These are phyloP conservation scores for Rhinopithecus roxellana DNA, from an alignment of 2,113 vertebrate species.

Conservation along the genomic window DNA sequence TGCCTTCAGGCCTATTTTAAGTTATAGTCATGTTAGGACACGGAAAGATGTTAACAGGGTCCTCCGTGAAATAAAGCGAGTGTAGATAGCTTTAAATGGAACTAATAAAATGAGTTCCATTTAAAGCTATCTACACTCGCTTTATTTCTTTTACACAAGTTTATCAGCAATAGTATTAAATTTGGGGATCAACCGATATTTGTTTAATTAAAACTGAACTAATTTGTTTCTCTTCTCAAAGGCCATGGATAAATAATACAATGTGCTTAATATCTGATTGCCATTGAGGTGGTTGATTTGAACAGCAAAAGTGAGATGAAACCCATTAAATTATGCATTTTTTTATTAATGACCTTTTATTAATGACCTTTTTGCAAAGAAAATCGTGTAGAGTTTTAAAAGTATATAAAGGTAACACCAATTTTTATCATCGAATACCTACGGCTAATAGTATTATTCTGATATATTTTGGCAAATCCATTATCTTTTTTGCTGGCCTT, in stretches of 20 bases:
- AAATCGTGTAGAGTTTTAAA: conserved; percentile 28
- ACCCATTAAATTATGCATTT: neutral
- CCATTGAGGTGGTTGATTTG: neutral
- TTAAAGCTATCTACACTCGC: neutral
- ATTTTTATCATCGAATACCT: neutral
- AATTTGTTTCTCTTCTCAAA: conserved; percentile 12
- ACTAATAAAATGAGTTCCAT: neutral
- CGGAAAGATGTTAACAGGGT: neutral
- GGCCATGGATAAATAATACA: neutral
- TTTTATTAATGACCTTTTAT: conserved; percentile 8
- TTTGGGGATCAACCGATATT: neutral
- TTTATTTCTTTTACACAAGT: neutral
- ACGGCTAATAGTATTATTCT: neutral
- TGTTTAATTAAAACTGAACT: neutral
- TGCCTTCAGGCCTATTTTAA: neutral
- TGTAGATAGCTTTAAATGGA: no score
- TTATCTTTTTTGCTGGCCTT: neutral
- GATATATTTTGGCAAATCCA: neutral
- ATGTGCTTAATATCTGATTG: neutral
- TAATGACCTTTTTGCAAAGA: neutral
- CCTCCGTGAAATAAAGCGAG: neutral
- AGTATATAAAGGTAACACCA: neutral
- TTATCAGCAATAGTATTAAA: conserved; percentile 15
- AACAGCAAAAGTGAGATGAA: conserved; percentile 28
- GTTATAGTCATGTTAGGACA: neutral